A percentile compares a stretch with the other conserved stretches of the same genome.
Evolutionary conservation across 2,888 invertebrate genomes (phyloP).

Genomic region (Trissolcus japonicus): DNA sequence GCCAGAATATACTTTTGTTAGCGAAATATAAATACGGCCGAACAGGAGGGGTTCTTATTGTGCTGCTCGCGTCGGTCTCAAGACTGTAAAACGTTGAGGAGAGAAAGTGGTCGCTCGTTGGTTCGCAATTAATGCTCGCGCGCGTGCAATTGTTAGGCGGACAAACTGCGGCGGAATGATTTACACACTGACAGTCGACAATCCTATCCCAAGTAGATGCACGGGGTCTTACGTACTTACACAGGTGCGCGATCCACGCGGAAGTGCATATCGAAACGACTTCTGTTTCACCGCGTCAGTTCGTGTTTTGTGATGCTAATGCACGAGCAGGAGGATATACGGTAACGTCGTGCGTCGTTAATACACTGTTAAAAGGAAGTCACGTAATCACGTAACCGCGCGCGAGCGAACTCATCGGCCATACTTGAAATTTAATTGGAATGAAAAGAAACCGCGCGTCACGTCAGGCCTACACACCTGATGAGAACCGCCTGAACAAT

Average conservation of each 20-base stretch:
- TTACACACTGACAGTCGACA: conserved; percentile 55
- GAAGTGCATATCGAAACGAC: conserved; percentile 58
- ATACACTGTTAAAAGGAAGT: conserved; percentile 60
- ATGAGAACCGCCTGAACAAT: conserved; percentile 32
- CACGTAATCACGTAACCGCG: conserved; percentile 52
- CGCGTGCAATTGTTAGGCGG: conserved; percentile 60
- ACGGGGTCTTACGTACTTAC: conserved; percentile 45
- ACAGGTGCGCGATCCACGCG: conserved; percentile 56
- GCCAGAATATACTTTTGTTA: conserved; percentile 24
- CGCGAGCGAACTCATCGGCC: conserved; percentile 43
- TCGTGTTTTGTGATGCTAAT: conserved; percentile 60
- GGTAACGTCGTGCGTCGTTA: conserved; percentile 58
- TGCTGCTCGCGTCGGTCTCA: conserved; percentile 33
- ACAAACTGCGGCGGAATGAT: conserved; percentile 61
- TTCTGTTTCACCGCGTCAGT: conserved; percentile 60
- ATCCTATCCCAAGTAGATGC: conserved; percentile 43
- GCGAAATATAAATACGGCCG: conserved; percentile 9
- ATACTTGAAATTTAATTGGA: conserved; percentile 47
- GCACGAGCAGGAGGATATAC: conserved; percentile 42
- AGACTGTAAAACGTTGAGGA: conserved; percentile 44
- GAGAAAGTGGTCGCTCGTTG: conserved; percentile 61
- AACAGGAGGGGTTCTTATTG: conserved; percentile 19
- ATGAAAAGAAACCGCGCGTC: conserved; percentile 52
- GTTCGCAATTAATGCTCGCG: conserved; percentile 60
- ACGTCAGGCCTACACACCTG: conserved; percentile 37